Percentiles rank a stretch among this genome's conserved stretches.
Conservation (phyloP, 2,888 invertebrate species). For the Latrodectus hesperus region DNA sequence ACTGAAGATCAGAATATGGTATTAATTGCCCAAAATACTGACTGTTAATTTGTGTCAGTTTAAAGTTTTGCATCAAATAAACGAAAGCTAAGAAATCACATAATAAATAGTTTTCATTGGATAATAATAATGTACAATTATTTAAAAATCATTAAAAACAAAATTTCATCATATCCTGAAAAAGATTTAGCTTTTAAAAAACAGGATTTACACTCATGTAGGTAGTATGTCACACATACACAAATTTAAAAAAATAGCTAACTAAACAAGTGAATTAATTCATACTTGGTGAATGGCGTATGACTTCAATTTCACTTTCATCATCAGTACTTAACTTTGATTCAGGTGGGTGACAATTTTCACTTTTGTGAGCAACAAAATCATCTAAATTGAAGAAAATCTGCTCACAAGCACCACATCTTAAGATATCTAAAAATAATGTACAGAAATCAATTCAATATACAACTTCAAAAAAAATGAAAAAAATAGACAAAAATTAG, state of each 20-base stretch:
- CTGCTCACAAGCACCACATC: constrained; percentile 67
- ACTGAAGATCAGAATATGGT: too few relatives aligned
- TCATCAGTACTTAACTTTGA: constrained; percentile 15
- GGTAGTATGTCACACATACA: too few relatives aligned
- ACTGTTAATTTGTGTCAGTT: too few relatives aligned
- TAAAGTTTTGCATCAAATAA: too few relatives aligned
- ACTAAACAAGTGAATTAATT: neutral
- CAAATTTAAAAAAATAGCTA: neutral
- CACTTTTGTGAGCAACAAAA: constrained; percentile 69
- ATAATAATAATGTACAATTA: too few relatives aligned
- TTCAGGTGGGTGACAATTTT: constrained; percentile 38
- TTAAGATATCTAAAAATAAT: constrained; percentile 58
- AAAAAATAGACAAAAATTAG: neutral
- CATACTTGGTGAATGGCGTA: constrained; percentile 59
- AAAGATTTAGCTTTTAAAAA: too few relatives aligned
- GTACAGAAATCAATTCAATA: neutral
- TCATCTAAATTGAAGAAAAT: constrained; percentile 67
- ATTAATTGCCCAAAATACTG: too few relatives aligned
- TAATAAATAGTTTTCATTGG: too few relatives aligned
- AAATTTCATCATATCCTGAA: too few relatives aligned
- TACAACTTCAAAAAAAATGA: neutral
- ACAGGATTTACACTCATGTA: too few relatives aligned
- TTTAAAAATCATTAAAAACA: too few relatives aligned
- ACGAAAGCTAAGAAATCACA: too few relatives aligned
- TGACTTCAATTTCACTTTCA: constrained; percentile 63